Base-by-base conservation (phyloP, 2,797 vertebrate genomes). In the Mallotus villosus region DNA sequence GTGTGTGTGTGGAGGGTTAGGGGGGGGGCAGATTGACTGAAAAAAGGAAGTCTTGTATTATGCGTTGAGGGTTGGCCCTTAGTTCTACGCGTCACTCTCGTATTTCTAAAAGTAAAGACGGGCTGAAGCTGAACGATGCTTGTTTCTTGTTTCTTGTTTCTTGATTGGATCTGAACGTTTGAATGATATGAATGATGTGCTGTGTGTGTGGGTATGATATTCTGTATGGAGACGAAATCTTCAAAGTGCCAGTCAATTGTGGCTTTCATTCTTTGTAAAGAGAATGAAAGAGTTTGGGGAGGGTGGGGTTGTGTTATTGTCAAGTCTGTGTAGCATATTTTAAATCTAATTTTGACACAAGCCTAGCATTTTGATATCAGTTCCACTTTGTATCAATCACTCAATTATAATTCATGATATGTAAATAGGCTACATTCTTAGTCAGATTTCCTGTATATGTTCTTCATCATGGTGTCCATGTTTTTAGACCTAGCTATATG, bases 21-120 rank as follows among this genome's bases (percentile, higher is more conserved):
- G 22, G 24, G 12, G 22, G 14, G 19, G 64, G 17, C 1, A 86
- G 86, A 86, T 82, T 90, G 87, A 83, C 87, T 82, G 81, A 19
- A 62, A 80, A 67, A 32, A 22, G 21, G 24, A 67, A 78, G 73
- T 79, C 8, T 14, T 46, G 71, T 70, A 57, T 71, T 75, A 81
- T 73, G 74, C 80, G 78, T 82, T 86, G 73, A 74, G 46, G 69
- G 67, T 70, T 24, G 34, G 49, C 77, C 65, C 72, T 70, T 75
- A 0, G 32, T 74, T 81, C 74, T 83, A 79, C 71, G 74, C 75
- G 77, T 78, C 78, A 70, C 73, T 53, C 67, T 19, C 0, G 74
- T 73, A 77, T 84, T 55, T 67, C 24, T 59, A 11, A 73, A 79
- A 83, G 67, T 72, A 65, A 58, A 78, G 72, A 77, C 67, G 76